A percentile compares a stretch with the other conserved stretches of the same genome.
Evolutionary conservation across 2,797 vertebrate genomes (phyloP).

Genomic region (Saxicola maurus): DNA sequence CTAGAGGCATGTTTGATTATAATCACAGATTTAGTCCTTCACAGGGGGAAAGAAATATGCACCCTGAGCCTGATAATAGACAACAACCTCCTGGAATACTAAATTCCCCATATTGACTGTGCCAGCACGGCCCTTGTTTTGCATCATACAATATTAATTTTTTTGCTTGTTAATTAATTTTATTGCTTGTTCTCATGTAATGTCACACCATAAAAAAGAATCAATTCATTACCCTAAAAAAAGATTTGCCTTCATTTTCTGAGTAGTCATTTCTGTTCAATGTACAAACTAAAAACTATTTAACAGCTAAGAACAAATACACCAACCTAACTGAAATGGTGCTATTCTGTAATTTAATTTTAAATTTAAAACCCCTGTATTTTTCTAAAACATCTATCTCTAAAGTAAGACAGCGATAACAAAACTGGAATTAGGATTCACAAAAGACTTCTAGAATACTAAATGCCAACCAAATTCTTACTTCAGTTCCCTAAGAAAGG

Average conservation of each 20-base stretch:
- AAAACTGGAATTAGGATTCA: not conserved
- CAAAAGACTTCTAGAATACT: not conserved
- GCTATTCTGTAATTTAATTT: not conserved
- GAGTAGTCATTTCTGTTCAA: not conserved
- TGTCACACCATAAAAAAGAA: not conserved
- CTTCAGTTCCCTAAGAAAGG: not conserved
- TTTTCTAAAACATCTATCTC: not conserved
- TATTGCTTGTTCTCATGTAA: not conserved
- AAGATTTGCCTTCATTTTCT: not conserved
- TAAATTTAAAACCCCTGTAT: accelerated
- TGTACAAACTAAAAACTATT: not conserved
- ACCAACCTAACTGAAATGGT: not conserved
- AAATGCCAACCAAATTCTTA: not conserved
- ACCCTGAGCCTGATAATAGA: not conserved
- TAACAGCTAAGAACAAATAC: not conserved
- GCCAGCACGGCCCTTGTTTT: not conserved
- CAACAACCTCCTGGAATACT: not conserved
- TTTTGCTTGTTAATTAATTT: not conserved
- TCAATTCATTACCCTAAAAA: not conserved
- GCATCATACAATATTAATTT: not conserved
- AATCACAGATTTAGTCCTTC: not conserved
- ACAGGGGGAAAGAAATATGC: accelerated
- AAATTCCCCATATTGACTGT: not conserved
- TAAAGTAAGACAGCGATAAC: not conserved
- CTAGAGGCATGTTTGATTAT: not conserved